Percentiles rank a stretch among this genome's conserved stretches.
Evolutionary conservation across 1,140 invertebrate species (phyloP).

Genomic region (Diabrotica virgifera): DNA sequence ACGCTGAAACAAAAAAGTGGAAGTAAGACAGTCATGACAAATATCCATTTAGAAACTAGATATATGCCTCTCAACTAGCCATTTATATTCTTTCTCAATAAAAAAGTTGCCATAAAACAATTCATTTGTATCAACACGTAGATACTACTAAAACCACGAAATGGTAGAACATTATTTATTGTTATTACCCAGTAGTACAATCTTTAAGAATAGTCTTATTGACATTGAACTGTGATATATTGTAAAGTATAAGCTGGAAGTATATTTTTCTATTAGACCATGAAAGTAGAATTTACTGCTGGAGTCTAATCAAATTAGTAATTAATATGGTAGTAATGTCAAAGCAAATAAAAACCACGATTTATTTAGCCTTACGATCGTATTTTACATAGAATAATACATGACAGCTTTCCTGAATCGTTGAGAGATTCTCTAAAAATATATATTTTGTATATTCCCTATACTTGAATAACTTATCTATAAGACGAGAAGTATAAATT

Average conservation of each 20-base stretch:
- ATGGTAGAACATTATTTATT: not conserved
- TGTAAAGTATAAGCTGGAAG: not conserved
- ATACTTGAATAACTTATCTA: too few relatives aligned
- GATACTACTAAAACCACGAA: not conserved
- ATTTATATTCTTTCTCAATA: not conserved
- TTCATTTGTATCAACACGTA: not conserved
- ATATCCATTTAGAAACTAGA: constrained; percentile 2
- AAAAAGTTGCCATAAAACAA: not conserved
- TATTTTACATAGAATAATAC: too few relatives aligned
- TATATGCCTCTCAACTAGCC: not conserved
- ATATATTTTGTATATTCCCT: too few relatives aligned
- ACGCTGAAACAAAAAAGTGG: not conserved
- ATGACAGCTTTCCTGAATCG: too few relatives aligned
- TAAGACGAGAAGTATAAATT: too few relatives aligned
- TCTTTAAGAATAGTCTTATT: not conserved
- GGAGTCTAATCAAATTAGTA: too few relatives aligned
- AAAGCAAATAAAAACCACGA: too few relatives aligned
- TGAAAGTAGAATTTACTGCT: too few relatives aligned
- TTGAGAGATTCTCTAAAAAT: too few relatives aligned
- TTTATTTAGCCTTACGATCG: too few relatives aligned
- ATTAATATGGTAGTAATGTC: too few relatives aligned
- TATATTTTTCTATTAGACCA: too few relatives aligned
- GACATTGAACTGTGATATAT: not conserved
- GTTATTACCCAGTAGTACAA: not conserved
- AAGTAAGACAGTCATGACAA: constrained; percentile 2